Evolutionary conservation across 2,797 vertebrate genomes (phyloP), one percentile per base, ranked within the genome.

Genomic region (Merluccius polli): DNA sequence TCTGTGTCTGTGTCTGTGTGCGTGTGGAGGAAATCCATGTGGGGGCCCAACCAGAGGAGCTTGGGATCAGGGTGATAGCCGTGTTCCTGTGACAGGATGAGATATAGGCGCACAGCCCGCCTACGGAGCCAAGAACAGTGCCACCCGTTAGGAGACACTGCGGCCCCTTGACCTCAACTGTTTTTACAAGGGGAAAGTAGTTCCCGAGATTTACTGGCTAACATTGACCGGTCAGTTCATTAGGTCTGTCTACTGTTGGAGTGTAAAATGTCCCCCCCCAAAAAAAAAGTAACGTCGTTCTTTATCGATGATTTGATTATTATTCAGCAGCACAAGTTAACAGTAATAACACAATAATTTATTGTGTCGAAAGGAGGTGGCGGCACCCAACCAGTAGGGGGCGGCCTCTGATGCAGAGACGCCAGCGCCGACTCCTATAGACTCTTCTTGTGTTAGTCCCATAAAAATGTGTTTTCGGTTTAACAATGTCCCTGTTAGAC

Each of bases 81-180:
- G 24, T 16, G 36, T 52, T 16, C 24, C 71, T 68, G 35, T 71
- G 70, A 63, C 65, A 63, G 65, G 41, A 15, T 48, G 38, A 77
- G 68, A 74, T 71, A 70, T n/a, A n/a, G 48, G 81, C 77, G 80
- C 77, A 72, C 70, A 76, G 70, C 78, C 79, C 80, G 73, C 77
- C 71, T 75, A 79, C 71, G 77, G 72, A 83, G 78, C 70, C 73
- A 38, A 78, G 79, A 83, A 82, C 75, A 35, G 71, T 86, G 85
- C 87, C 88, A 87, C 87, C 88, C 84, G 79, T 83, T 79, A 82
- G 79, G 65, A 73, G 8, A 16, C 36, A 5, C 30, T 72, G 75
- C 16, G 73, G 18, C 8, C 35, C 75, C 71, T 80, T 81, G 82
- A 79, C 84, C 77, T 33, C 33, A 52, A 78, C 71, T 27, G 69